Conservation (phyloP, 2,113 vertebrate genomes). For the Pituophis catenifer region DNA sequence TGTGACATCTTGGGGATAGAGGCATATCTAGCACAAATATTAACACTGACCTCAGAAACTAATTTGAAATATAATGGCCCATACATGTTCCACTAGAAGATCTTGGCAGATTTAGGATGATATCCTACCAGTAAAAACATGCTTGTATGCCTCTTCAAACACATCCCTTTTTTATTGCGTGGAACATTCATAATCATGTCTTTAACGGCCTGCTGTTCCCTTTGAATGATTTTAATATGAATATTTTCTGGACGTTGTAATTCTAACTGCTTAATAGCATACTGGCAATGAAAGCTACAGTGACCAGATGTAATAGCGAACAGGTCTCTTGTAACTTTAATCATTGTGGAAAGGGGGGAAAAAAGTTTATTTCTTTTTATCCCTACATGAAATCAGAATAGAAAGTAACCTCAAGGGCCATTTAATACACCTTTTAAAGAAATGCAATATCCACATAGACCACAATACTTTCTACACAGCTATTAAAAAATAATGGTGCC, state of each 20-base stretch:
- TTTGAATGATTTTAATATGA: background rate
- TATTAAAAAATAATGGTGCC: background rate
- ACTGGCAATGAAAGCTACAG: background rate
- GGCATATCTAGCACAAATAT: background rate
- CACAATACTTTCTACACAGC: background rate
- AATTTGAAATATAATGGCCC: background rate
- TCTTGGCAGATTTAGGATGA: background rate
- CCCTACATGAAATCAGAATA: background rate
- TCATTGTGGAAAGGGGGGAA: background rate
- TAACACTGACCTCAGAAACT: background rate
- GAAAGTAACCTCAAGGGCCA: background rate
- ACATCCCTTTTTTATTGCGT: background rate
- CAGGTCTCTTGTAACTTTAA: background rate
- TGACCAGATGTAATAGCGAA: background rate
- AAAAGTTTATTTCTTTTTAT: background rate
- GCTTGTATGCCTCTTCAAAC: background rate
- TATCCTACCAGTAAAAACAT: background rate
- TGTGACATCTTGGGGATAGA: fast-evolving
- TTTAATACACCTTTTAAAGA: background rate
- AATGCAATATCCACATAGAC: background rate
- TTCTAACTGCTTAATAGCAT: background rate
- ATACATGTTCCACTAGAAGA: fast-evolving
- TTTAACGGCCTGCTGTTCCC: background rate
- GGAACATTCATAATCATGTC: background rate
- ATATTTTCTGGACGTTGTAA: background rate